Base-by-base conservation (phyloP, 1,140 invertebrate species). In the Papilio helenus region DNA sequence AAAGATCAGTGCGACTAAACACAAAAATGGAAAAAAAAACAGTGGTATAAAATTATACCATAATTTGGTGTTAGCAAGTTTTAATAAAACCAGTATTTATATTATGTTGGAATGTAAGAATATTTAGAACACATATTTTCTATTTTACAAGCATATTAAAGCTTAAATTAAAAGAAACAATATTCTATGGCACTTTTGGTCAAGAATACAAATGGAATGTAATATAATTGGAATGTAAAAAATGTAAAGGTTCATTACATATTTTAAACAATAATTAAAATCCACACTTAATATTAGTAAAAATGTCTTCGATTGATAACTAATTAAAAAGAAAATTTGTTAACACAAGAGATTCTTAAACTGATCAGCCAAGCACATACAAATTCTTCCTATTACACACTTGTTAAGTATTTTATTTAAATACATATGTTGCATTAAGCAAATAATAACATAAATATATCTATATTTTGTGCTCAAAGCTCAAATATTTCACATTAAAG, bases 381-480 rank as follows among this genome's bases (percentile, higher is more conserved):
- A 61, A 20, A 61, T 12, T 26, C 8, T 39, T 8, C 7, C 34
- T 8, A 39, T 39, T 39, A 0, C 34, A 39, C 7, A 58, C 20
- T 58, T 7, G 20, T 58, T 58, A 10, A 58, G 55, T 7, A 10
- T 23, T 58, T 58, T 0, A 58, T 23, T 58, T 8, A 29, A 26
- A 61, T 23, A 23, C 1, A 26, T 1, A 29, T 65, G 0, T 26
- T 29, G 23, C 12, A 61, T 12, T 0, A 65, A 26, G 23, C 58
- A 65, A 65, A 65, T 3, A 9, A 20, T 23, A 58, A 58, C 51
- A 55, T 23, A 58, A 61, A 61, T 61, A 61, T 3, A 61, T 26
- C 7, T 51, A 51, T 55, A 55, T 55, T 9, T n/a, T 55, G 51
- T 55, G 51, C 58, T 61, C 58, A 61, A 61, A 26, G 58, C 58